Evolutionary conservation across 1,140 invertebrate genomes (phyloP), one percentile per base, ranked within the genome.

Genomic region (Anthonomus grandis): DNA sequence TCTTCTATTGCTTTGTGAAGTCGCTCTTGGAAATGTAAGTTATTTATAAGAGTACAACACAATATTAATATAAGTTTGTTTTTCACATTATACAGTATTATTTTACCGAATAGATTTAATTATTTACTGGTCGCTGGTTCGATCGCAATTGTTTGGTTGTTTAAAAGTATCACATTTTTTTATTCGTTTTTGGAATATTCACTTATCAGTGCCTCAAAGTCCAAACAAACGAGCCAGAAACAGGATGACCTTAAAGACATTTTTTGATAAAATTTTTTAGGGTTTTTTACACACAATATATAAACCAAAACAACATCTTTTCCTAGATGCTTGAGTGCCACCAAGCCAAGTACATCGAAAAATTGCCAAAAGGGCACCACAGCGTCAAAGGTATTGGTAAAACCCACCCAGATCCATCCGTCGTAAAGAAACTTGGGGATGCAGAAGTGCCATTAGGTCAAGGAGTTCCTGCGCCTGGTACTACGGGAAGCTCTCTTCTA

Each of bases 11-110:
- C 78, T 99, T 0, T 97, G 94, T 74, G 95, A 99, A 72, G 96
- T 98, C 0, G 95, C 95, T 12, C 79, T 98, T 3, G 96, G 86
- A 95, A 62, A 93, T 90, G 91, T 91, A 76, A 82, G 81, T 77
- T 10, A 17, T 13, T 41, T 13, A n/a, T 41, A 34, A 2, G 10
- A 1, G 15, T 34, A 34, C 13, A 34, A 12, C 13, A 34, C 13
- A 12, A 12, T 2, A 13, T 41, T 12, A 10, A 41, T n/a, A 3
- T n/a, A 39, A 0, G 4, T 22, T 22, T 45, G 17, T 41, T n/a
- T 41, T 4, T 41, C 9, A 2, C 9, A n/a, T 5, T 41, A 17
- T 41, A 17, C 17, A 41, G 17, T 41, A 12, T 34, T 34, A 34
- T 12, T 10, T 34, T 34, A 34, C 1, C 2, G 10, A 3, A 10